These are phyloP conservation scores for Parasteatoda lunata DNA, from an alignment of 2,888 invertebrate species.

Conservation along the genomic window DNA sequence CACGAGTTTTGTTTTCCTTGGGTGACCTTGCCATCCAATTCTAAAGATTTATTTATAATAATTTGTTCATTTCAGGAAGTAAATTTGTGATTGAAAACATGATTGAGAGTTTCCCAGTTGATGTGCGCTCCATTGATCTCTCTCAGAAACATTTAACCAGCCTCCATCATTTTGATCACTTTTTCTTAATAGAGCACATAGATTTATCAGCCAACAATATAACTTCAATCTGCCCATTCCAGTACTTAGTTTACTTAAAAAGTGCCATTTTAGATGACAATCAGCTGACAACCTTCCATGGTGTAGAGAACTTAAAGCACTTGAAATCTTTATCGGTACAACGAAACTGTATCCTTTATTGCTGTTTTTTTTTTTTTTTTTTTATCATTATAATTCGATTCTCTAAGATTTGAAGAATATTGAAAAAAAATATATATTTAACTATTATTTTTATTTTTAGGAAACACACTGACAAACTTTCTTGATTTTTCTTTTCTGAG, in stretches of 20 bases:
- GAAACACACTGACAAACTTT: too few relatives aligned
- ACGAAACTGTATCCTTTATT: constrained; percentile 69
- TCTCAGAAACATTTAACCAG: constrained; percentile 56
- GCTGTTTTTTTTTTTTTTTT: too few relatives aligned
- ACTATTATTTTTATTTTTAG: too few relatives aligned
- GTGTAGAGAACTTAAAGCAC: constrained; percentile 44
- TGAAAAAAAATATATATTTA: too few relatives aligned
- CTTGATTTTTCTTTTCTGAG: too few relatives aligned
- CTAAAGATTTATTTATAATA: too few relatives aligned
- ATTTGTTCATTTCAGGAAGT: constrained; percentile 54
- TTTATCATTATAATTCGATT: too few relatives aligned
- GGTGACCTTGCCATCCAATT: too few relatives aligned
- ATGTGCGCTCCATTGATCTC: constrained; percentile 38
- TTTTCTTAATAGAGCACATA: constrained; percentile 63
- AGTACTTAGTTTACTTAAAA: constrained; percentile 60
- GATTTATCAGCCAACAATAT: constrained; percentile 66
- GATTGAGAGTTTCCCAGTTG: constrained; percentile 48
- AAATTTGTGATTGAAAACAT: constrained; percentile 67
- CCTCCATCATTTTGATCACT: constrained; percentile 64
- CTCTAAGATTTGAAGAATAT: too few relatives aligned
- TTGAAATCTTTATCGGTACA: constrained; percentile 63
- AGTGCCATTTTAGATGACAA: constrained; percentile 67
- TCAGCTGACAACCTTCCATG: constrained; percentile 51
- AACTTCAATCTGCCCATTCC: constrained; percentile 53
- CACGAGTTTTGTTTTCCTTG: too few relatives aligned